phyloP scores from a whole-genome alignment of 2,113 vertebrate species.

The Apus apus region DNA sequence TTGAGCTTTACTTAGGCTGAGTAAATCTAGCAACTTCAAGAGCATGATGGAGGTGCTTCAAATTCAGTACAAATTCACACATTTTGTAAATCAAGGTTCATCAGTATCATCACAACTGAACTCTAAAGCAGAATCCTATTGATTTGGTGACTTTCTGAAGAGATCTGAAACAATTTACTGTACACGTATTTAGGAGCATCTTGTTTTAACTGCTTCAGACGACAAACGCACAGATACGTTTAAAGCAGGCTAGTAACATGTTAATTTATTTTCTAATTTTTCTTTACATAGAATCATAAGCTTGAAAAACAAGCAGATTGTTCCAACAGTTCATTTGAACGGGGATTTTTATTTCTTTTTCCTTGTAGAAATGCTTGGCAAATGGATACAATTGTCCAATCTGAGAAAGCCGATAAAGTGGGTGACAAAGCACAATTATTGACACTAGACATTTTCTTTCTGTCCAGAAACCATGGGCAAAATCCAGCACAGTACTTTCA shows the following conservation, averaged over 20 bases:
- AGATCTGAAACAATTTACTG: background rate
- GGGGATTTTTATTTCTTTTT: background rate
- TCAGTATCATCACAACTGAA: background rate
- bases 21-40: background rate
- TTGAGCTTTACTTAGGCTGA: background rate
- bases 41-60: background rate
- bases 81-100: background rate
- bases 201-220: background rate
- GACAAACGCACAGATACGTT: background rate
- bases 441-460: background rate
- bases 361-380: background rate
- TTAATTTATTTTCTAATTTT: background rate
- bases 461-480: background rate
- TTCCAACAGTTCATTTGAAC: background rate
- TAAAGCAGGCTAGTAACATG: background rate
- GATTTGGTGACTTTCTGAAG: background rate
- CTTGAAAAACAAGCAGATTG: background rate
- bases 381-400: slow-evolving; percentile 32
- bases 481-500: background rate
- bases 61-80: background rate
- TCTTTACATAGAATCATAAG: background rate
- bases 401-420: slow-evolving; percentile 3
- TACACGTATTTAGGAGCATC: background rate
- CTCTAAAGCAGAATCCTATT: background rate
- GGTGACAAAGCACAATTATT: slow-evolving; percentile 37